Base-by-base conservation (phyloP, 2,797 vertebrate genomes). In the Gymnothorax javanicus region DNA sequence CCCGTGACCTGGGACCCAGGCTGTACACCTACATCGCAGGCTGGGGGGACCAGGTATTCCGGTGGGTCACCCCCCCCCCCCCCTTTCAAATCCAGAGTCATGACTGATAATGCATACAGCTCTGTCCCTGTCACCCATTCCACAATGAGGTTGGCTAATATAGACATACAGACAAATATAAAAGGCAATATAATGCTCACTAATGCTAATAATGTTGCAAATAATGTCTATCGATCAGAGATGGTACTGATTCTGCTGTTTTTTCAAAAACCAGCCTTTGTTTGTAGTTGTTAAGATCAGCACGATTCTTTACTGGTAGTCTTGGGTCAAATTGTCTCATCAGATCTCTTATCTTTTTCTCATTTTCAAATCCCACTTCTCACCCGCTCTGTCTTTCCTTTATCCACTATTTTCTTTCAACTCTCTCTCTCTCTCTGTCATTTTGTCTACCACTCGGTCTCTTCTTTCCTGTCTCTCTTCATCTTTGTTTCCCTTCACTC, bases 1-100 rank as follows among this genome's bases (percentile, higher is more conserved):
- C 86, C 54, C 84, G 86, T 1, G 89, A 90, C 79, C 86, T 90
- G 15, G 89, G 89, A 2, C 89, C 89, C 58, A 58, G 88, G 6
- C 59, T 90, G 5, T 81, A 87, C 33, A 89, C 86, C 62, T 85
- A 67, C 23, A 20, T 85, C 1, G 84, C 86, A 0, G 89, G 89
- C 71, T 90, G 88, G 84, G 88, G 88, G 7, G 58, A 43, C 4
- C 56, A 88, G 15, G 88, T 90, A n/a, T 89, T 89, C 82, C 79
- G 75, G 89, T 90, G n/a, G 83, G 81, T 83, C 82, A 84, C 82
- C 83, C 25, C 73, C 9, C 64, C 17, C 0, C 12, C 25, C 0
- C 52, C 50, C n/a, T n/a, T n/a, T n/a, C n/a, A n/a, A n/a, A n/a
- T n/a, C n/a, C n/a, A n/a, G n/a, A 15, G 17, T 50, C 23, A 23